phyloP scores from a whole-genome alignment of 2,113 vertebrate genomes.

The Hippocampus mohnikei region DNA sequence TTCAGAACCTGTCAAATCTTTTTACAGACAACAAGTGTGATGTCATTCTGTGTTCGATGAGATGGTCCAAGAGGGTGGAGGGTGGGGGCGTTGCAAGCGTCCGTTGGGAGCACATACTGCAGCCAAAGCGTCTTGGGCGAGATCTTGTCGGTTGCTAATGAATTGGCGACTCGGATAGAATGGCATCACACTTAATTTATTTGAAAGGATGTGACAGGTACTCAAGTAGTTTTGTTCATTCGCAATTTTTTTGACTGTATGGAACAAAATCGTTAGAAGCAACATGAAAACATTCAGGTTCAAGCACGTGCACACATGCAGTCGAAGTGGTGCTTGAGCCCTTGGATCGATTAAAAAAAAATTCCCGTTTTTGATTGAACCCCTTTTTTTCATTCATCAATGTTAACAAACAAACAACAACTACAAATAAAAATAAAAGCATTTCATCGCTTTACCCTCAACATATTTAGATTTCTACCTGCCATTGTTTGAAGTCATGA shows the following conservation, averaged over 20 bases:
- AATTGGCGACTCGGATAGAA: conserved; percentile 68
- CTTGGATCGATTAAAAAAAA: too few relatives aligned
- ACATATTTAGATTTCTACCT: too few relatives aligned
- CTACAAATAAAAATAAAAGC: too few relatives aligned
- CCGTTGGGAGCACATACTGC: background rate
- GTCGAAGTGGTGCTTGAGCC: too few relatives aligned
- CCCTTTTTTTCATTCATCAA: too few relatives aligned
- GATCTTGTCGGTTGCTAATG: conserved; percentile 66
- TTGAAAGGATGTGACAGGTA: conserved; percentile 65
- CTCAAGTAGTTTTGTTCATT: conserved; percentile 6
- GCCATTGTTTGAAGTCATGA: too few relatives aligned
- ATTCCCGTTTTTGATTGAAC: too few relatives aligned
- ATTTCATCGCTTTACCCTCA: too few relatives aligned
- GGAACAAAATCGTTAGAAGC: background rate
- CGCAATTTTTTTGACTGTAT: background rate
- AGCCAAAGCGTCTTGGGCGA: conserved; percentile 42
- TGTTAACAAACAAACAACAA: too few relatives aligned
- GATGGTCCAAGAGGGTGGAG: background rate
- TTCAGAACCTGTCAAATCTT: conserved; percentile 64
- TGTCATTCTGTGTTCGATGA: background rate
- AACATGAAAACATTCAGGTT: background rate
- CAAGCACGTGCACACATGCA: too few relatives aligned
- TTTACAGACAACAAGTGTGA: conserved; percentile 66
- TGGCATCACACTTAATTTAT: conserved; percentile 67
- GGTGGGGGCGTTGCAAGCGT: background rate